Conservation (phyloP, 2,888 invertebrate genomes). For the Drosophila neonasuta region DNA sequence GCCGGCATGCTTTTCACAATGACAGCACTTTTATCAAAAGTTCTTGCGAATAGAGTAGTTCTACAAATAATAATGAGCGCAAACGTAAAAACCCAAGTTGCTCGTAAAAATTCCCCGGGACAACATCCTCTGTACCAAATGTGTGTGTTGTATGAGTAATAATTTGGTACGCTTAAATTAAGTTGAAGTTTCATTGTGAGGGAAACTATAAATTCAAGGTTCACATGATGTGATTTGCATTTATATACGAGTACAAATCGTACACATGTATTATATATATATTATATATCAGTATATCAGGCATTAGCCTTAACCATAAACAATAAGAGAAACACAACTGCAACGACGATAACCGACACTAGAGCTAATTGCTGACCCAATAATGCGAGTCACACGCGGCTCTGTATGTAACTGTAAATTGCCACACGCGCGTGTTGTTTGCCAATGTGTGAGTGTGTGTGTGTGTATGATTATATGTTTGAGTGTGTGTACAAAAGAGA, state of each 20-base stretch:
- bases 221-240: conserved; percentile 8
- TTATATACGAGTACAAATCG: neutral
- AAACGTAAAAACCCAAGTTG: conserved; percentile 4
- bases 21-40: neutral
- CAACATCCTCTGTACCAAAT: conserved; percentile 7
- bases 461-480: conserved; percentile 16
- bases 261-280: neutral
- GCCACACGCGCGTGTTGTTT: conserved; percentile 59
- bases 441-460: conserved; percentile 17
- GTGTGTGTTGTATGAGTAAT: conserved; percentile 6
- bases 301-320: conserved; percentile 20
- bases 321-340: conserved; percentile 19
- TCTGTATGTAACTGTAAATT: conserved; percentile 56
- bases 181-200: neutral
- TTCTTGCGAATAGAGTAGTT: conserved; percentile 1
- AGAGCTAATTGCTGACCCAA: conserved; percentile 66
- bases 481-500: conserved; percentile 4
- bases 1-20: neutral
- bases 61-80: neutral
- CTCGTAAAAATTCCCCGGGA: neutral
- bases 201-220: conserved; percentile 15
- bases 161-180: conserved; percentile 8
- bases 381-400: conserved; percentile 63
- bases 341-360: conserved; percentile 28
- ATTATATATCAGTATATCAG: conserved; percentile 2